Evolutionary conservation across 2,797 vertebrate species (phyloP), one percentile per base, ranked within the genome.

Genomic region (Allobates femoralis): DNA sequence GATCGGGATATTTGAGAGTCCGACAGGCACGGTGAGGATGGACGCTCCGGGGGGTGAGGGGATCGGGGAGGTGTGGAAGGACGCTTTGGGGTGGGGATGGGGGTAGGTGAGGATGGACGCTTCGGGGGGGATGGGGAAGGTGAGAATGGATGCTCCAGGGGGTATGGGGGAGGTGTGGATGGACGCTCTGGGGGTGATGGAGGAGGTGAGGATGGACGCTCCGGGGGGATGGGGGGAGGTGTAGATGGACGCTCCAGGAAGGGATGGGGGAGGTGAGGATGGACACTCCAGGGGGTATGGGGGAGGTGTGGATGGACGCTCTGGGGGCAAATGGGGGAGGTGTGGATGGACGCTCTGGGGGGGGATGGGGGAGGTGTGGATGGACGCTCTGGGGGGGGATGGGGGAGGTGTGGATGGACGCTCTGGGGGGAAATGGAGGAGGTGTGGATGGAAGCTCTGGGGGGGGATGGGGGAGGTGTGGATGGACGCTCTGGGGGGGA

Each of bases 1-100:
- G 91, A 94, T 99, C 66, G 98, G 98, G 34, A 98, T 99, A 92
- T 99, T 99, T 93, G 98, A 99, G 92, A 99, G 98, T 89, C 98
- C 98, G 55, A 99, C 98, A 15, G 98, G 98, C 91, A 99, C 98
- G 91, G 98, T 99, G 89, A 92, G 96, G 71, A 69, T 21, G 11
- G 41, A 46, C 41, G 41, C 41, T 10, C 41, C 41, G 41, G 41
- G 41, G 41, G 41, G 41, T n/a, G n/a, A n/a, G n/a, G n/a, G n/a
- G n/a, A n/a, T n/a, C n/a, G n/a, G n/a, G n/a, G n/a, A n/a, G 91
- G 98, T 99, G 89, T 92, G 96, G 71, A 69, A 10, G 11, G 41
- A 46, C 41, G 41, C 41, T 10, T 11, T 11, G 41, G 41, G 41
- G 41, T 6, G 41, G n/a, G n/a, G n/a, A n/a, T n/a, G n/a, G n/a